Conservation (phyloP, 1,140 invertebrate genomes). For the Heliconius eleuchia region DNA sequence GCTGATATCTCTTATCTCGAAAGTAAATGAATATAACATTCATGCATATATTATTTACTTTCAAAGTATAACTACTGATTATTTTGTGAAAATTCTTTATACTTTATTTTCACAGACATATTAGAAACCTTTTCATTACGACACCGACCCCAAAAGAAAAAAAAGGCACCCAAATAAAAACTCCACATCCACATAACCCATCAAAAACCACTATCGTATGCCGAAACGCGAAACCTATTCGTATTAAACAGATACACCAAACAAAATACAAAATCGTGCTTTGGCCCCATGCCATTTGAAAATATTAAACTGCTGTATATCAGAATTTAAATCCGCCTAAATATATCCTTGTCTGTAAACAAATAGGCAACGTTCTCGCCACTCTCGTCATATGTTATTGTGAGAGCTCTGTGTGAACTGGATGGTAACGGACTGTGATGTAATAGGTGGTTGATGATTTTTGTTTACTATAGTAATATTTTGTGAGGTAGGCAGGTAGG, state of each 20-base stretch:
- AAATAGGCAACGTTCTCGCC: slow-evolving; percentile 19
- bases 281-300: slow-evolving; percentile 28
- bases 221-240: background rate
- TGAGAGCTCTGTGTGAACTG: slow-evolving; percentile 22
- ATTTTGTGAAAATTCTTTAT: background rate
- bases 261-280: slow-evolving; percentile 14
- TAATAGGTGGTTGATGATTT: background rate
- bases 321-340: slow-evolving; percentile 27
- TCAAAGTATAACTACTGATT: no score
- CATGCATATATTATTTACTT: no score
- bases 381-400: slow-evolving; percentile 19
- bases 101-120: background rate
- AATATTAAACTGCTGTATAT: slow-evolving; percentile 19
- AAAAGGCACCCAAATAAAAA: background rate
- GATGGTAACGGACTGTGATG: slow-evolving; percentile 22
- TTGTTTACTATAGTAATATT: background rate
- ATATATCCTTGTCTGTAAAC: slow-evolving; percentile 23
- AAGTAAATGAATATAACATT: no score
- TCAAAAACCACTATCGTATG: background rate
- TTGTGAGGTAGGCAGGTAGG: background rate
- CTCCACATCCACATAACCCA: background rate
- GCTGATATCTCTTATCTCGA: no score
- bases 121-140: background rate
- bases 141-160: background rate
- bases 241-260: background rate